Conservation (phyloP, 1,140 invertebrate genomes). For the Thaumetopoea pityocampa region DNA sequence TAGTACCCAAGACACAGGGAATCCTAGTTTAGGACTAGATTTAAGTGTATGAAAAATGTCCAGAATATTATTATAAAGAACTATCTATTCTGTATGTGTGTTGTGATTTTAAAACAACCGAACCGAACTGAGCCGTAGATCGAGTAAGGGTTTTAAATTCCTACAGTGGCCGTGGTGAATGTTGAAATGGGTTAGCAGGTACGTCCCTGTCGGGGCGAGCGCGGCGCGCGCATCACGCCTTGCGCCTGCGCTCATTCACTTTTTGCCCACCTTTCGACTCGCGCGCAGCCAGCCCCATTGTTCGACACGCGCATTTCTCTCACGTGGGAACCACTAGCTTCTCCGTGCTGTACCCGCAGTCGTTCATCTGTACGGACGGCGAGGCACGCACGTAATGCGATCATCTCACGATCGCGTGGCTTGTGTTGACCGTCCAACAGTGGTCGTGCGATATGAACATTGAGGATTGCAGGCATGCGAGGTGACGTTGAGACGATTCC, state of each 20-base stretch:
- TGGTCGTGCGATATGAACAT: slow-evolving; percentile 37
- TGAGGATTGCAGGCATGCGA: slow-evolving; percentile 34
- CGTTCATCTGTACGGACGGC: slow-evolving; percentile 35
- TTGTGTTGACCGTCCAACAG: slow-evolving; percentile 23
- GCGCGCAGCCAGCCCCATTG: slow-evolving; percentile 64
- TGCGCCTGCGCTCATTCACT: slow-evolving; percentile 59
- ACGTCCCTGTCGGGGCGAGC: slow-evolving; percentile 23
- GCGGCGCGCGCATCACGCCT: slow-evolving; percentile 24
- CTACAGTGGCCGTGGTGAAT: slow-evolving; percentile 22
- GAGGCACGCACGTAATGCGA: slow-evolving; percentile 38
- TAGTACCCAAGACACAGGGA: no score
- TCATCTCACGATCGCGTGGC: slow-evolving; percentile 22
- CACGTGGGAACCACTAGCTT: slow-evolving; percentile 60
- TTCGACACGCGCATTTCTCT: slow-evolving; percentile 60
- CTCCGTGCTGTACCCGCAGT: slow-evolving; percentile 53
- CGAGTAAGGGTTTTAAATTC: slow-evolving; percentile 31
- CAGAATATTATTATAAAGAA: no score
- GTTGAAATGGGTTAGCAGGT: slow-evolving; percentile 67
- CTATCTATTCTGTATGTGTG: no score
- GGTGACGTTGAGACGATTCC: slow-evolving; percentile 28
- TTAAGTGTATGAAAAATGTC: neutral
- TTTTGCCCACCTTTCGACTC: slow-evolving; percentile 73
- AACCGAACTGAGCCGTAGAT: neutral
- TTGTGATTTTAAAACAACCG: neutral
- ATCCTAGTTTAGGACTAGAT: no score